Base-by-base conservation (phyloP, 2,113 vertebrate species). In the Heterochromis multidens region DNA sequence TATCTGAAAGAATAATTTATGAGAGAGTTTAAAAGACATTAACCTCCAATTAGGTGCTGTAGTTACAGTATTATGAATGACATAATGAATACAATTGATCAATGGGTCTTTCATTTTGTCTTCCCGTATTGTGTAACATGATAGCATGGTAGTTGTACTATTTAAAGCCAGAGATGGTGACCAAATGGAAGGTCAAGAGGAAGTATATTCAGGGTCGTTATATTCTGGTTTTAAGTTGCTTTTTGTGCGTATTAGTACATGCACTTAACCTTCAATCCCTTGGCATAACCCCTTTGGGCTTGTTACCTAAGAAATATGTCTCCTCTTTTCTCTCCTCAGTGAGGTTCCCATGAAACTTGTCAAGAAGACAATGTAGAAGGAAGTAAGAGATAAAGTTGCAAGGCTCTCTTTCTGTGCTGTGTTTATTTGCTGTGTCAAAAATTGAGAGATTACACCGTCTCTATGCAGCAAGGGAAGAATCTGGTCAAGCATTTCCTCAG, bases 371-470 rank as follows among this genome's bases (percentile, higher is more conserved):
- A 96, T 96, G 94, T 87, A 65, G 91, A 95, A 96, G 96, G 96
- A 97, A 97, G 96, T 88, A 67, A 92, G 94, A 94, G 96, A 96
- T 97, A 95, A 94, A 95, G 95, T 96, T 96, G 94, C 96, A 58
- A 11, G 89, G 78, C 77, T 94, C 85, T 93, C 89, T 90, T 92
- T 95, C 89, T 93, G 91, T 78, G 76, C 81, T 76, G 87, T 96
- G 96, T 97, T 97, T 97, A 96, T 97, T 96, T 97, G 95, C 95
- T 95, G 93, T 97, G 96, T 96, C 96, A 96, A 94, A 95, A 93
- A 96, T 95, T 96, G 95, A 97, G 96, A 97, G 95, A 97, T 96
- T 96, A 96, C 95, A 95, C 94, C 90, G 92, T 94, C 95, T 95
- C 93, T 92, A 93, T 91, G 94, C 91, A 88, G 89, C 87, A 85